Conservation (phyloP, 2,113 vertebrate genomes). For the Siphamia tubifer region DNA sequence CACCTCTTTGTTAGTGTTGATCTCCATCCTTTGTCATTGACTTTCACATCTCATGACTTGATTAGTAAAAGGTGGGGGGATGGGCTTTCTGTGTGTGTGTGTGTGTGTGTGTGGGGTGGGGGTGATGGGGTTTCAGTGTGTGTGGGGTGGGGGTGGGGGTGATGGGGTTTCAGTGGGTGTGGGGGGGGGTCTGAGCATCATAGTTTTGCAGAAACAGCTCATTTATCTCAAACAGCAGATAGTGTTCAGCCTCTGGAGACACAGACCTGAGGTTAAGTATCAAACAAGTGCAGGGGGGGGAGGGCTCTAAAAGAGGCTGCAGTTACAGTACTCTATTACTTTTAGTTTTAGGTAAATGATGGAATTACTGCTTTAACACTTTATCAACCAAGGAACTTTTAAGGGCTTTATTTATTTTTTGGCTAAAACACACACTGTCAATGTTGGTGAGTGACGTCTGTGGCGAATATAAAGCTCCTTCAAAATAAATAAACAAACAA, state of each 20-base stretch:
- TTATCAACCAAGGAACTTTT: no score
- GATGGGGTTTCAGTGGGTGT: slow-evolving; percentile 7
- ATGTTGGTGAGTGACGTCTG: no score
- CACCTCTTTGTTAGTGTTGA: slow-evolving; percentile 44
- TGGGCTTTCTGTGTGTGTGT: slow-evolving; percentile 3
- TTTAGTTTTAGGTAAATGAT: no score
- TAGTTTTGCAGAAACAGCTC: neutral
- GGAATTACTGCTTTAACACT: no score
- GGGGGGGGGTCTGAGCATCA: neutral
- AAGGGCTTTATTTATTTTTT: no score
- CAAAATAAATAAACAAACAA: no score
- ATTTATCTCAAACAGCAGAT: slow-evolving; percentile 11
- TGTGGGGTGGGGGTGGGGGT: slow-evolving; percentile 25
- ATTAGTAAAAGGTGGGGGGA: slow-evolving; percentile 41
- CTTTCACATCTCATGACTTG: slow-evolving; percentile 44
- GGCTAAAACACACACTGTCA: no score
- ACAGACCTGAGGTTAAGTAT: slow-evolving; percentile 20
- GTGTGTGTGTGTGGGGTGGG: neutral
- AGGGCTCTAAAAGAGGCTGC: rapidly evolving
- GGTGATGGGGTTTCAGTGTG: neutral
- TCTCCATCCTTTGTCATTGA: slow-evolving; percentile 50
- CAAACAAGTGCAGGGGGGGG: neutral
- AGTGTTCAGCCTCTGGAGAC: slow-evolving; percentile 13
- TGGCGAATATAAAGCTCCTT: no score
- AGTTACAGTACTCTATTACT: no score